These are phyloP conservation scores for Callipepla squamata DNA, from an alignment of 2,113 vertebrate species.

Conservation along the genomic window DNA sequence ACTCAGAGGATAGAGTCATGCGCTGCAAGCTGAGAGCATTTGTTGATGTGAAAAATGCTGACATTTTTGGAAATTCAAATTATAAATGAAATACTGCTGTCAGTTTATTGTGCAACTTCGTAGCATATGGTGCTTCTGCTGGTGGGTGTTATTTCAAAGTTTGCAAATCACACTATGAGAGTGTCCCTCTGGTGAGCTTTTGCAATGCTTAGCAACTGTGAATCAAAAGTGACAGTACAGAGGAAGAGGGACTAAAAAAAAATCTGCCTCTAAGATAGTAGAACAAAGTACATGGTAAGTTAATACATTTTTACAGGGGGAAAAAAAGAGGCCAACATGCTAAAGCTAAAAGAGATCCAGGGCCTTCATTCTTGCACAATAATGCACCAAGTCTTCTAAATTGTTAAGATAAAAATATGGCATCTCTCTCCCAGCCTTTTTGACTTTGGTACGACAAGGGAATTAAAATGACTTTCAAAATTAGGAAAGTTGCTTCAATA, in stretches of 20 bases:
- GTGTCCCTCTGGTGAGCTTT: conserved; percentile 82
- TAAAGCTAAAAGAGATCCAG: not conserved
- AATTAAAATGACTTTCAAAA: conserved; percentile 39
- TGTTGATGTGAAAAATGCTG: conserved; percentile 74
- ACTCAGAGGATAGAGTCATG: conserved; percentile 42
- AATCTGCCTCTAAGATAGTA: conserved; percentile 40
- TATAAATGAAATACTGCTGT: conserved; percentile 79
- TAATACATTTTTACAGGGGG: conserved; percentile 28
- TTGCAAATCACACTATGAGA: conserved; percentile 83
- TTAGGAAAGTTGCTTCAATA: not conserved
- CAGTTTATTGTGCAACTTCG: conserved; percentile 76
- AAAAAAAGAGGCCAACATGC: not conserved
- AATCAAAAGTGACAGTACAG: conserved; percentile 81
- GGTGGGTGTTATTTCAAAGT: conserved; percentile 86
- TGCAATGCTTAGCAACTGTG: conserved; percentile 82
- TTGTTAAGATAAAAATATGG: conserved; percentile 65
- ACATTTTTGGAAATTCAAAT: conserved; percentile 82
- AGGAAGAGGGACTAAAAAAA: conserved; percentile 67
- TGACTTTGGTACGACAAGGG: not conserved
- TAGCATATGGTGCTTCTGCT: conserved; percentile 83
- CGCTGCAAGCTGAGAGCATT: conserved; percentile 68
- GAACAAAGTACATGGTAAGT: conserved; percentile 61
- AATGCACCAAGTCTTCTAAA: conserved; percentile 49
- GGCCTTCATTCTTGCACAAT: not conserved
- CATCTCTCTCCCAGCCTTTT: conserved; percentile 8